Base-by-base conservation (phyloP, 2,888 invertebrate species). In the Eledona agricola region DNA sequence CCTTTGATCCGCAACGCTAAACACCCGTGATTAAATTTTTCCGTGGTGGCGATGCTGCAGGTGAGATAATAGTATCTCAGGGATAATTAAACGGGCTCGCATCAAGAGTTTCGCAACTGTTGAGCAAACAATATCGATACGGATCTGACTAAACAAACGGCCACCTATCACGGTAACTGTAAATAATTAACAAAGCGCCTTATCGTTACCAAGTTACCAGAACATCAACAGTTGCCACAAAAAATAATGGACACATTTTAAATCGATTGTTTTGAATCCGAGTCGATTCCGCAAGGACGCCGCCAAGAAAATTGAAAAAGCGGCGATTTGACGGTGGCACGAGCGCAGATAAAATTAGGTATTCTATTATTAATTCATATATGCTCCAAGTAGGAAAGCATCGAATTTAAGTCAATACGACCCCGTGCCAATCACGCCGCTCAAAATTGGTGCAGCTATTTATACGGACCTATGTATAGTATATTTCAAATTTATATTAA, bases 321-420 rank as follows among this genome's bases (percentile, higher is more conserved):
- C n/a, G n/a, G n/a, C n/a, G n/a, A n/a, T n/a, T n/a, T n/a, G n/a
- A n/a, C n/a, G n/a, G n/a, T n/a, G n/a, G n/a, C n/a, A n/a, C n/a
- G 43, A 55, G 51, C 42, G 43, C 4, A 40, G 46, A 55, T 62
- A 62, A 58, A 52, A 52, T 60, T 60, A 62, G 62, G 45, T 16
- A 40, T 51, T 56, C 64, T 64, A 64, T 64, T 62, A 62, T 64
- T 64, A 63, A 59, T 57, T 59, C 59, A 58, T 54, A 51, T 58
- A 55, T 50, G 58, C 55, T 54, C 57, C 55, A 51, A 51, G 51
- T 50, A 55, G 57, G 52, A 53, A 58, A 54, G 56, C 58, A 53
- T 62, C 60, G 46, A 60, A 59, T 50, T 58, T 47, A 38, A 62
- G 60, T 62, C 62, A 62, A 62, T 62, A 60, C 43, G 51, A 40